These are phyloP conservation scores for Acrobasis suavella DNA, from an alignment of 2,888 invertebrate species.

Conservation along the genomic window DNA sequence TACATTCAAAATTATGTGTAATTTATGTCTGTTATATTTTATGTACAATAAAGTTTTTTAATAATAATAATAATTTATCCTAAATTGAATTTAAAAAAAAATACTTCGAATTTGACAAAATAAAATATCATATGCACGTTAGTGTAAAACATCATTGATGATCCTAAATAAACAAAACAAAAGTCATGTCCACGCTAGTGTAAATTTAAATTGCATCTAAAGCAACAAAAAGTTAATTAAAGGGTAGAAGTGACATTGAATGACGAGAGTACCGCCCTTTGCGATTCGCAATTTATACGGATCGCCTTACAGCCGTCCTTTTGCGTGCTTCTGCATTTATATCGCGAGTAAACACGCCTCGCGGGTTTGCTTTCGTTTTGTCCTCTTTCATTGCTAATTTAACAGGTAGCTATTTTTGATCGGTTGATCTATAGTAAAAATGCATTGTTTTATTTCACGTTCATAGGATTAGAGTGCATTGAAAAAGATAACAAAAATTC, in stretches of 20 bases:
- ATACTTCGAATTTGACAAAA: no score
- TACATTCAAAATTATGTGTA: no score
- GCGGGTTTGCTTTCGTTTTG: slow-evolving; percentile 28
- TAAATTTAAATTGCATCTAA: slow-evolving; percentile 22
- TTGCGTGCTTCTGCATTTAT: slow-evolving; percentile 62
- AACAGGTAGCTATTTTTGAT: slow-evolving; percentile 2
- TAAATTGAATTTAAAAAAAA: no score
- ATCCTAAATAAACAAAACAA: no score
- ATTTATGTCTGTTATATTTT: no score
- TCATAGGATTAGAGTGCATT: no score
- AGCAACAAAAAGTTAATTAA: slow-evolving; percentile 73
- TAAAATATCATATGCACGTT: no score
- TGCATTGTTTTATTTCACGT: no score
- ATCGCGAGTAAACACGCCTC: slow-evolving; percentile 35
- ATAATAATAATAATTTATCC: no score
- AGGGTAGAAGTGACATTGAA: slow-evolving; percentile 64
- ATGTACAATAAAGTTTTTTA: no score
- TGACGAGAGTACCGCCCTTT: slow-evolving; percentile 67
- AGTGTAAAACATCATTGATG: no score
- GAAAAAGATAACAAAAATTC: no score
- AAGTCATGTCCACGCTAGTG: slow-evolving; percentile 17
- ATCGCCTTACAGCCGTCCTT: slow-evolving; percentile 54
- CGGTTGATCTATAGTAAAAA: not conserved
- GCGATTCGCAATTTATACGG: slow-evolving; percentile 69
- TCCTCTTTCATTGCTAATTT: slow-evolving; percentile 16